Conservation (phyloP, 2,113 vertebrate species). For the Atrichornis clamosus region DNA sequence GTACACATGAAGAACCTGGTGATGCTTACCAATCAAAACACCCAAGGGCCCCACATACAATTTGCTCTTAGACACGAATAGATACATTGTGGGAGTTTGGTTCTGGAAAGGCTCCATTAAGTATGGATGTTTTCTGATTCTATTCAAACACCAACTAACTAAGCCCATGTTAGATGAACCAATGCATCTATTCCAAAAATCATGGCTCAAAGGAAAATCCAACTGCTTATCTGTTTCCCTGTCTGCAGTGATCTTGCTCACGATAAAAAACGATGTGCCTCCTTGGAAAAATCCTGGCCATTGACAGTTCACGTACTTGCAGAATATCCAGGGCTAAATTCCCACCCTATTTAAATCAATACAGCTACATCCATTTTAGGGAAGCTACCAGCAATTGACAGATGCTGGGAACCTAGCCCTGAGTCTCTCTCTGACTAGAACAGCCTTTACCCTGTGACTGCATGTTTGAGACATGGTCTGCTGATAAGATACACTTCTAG, state of each 20-base stretch:
- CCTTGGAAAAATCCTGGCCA: not conserved
- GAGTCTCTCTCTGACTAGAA: not conserved
- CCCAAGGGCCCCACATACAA: not conserved
- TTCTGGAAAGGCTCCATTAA: not conserved
- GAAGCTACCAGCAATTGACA: not conserved
- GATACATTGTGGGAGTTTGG: not conserved
- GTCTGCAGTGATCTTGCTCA: not conserved
- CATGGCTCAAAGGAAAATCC: not conserved
- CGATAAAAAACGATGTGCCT: not conserved
- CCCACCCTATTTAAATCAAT: not conserved
- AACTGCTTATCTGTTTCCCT: not conserved
- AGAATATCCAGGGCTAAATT: not conserved
- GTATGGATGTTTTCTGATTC: not conserved
- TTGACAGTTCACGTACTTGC: not conserved
- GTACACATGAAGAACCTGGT: not conserved
- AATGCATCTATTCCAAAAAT: not conserved
- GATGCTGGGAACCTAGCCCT: not conserved
- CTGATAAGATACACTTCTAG: slow-evolving; percentile 18
- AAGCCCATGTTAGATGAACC: not conserved
- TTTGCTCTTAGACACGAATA: not conserved
- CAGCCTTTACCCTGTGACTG: not conserved
- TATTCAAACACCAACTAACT: not conserved
- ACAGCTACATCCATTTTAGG: slow-evolving; percentile 6
- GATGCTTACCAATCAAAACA: not conserved
- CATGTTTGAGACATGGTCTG: not conserved